Percentiles rank a stretch among this genome's conserved stretches.
phyloP scores from a whole-genome alignment of 2,113 vertebrate species.

The Rhinolophus sinicus region DNA sequence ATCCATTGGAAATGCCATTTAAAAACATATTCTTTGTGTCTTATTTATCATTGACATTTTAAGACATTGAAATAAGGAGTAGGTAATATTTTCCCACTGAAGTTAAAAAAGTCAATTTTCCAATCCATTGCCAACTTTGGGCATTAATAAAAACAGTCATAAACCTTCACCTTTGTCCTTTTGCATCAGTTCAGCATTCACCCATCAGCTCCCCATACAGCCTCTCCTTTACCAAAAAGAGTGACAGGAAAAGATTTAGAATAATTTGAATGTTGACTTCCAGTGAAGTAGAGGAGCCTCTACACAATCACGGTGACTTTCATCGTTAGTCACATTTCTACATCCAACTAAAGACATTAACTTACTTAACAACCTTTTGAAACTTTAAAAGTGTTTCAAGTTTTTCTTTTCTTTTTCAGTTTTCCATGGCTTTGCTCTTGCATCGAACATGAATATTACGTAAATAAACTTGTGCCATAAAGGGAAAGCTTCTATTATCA shows the following conservation, averaged over 20 bases:
- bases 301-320: background rate
- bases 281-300: background rate
- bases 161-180: conserved; percentile 26
- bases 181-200: background rate
- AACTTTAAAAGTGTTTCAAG: background rate
- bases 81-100: background rate
- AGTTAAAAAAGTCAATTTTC: background rate
- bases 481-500: background rate
- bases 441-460: background rate
- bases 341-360: background rate
- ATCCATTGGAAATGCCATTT: background rate
- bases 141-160: background rate
- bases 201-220: background rate
- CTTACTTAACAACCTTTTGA: background rate
- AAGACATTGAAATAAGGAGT: background rate
- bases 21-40: background rate
- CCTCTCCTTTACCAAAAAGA: background rate
- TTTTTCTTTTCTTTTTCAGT: background rate
- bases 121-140: background rate
- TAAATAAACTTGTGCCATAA: background rate
- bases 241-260: background rate
- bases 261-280: background rate
- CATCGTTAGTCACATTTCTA: background rate
- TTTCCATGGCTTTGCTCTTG: background rate
- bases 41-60: conserved; percentile 20